Percentiles rank a stretch among this genome's conserved stretches.
These are phyloP conservation scores for Rhynchophorus ferrugineus DNA, from an alignment of 1,140 invertebrate species.

Conservation along the genomic window DNA sequence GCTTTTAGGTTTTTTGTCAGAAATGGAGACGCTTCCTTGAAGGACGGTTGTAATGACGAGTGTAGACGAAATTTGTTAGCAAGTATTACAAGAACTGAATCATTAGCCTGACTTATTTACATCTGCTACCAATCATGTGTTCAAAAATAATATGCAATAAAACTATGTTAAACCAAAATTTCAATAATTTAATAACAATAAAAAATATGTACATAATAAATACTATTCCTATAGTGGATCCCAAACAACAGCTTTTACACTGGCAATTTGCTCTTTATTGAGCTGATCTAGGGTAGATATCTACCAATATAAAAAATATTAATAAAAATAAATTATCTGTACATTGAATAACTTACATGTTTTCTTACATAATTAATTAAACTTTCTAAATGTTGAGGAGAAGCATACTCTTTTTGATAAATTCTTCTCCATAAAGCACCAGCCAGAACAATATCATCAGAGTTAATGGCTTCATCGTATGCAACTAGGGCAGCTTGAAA, in stretches of 20 bases:
- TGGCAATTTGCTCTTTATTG: constrained; percentile 16
- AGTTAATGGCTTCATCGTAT: constrained; percentile 79
- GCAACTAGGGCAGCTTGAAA: constrained; percentile 75
- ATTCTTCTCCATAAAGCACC: constrained; percentile 77
- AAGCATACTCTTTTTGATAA: constrained; percentile 54
- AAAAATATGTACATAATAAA: constrained; percentile 6
- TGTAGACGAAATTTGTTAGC: constrained; percentile 13
- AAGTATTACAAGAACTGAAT: constrained; percentile 15
- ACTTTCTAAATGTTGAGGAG: constrained; percentile 55
- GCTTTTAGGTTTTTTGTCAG: constrained; percentile 21
- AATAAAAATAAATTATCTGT: not conserved
- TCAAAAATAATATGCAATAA: too few relatives aligned
- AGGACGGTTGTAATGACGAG: constrained; percentile 16
- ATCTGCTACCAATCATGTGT: too few relatives aligned
- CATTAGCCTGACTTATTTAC: constrained; percentile 2
- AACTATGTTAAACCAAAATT: too few relatives aligned
- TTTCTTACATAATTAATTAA: constrained; percentile 64
- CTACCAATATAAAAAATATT: constrained; percentile 14
- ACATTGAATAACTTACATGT: constrained; percentile 46
- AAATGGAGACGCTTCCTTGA: constrained; percentile 17
- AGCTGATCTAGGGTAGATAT: constrained; percentile 17
- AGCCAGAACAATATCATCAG: constrained; percentile 65
- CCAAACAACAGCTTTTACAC: constrained; percentile 17
- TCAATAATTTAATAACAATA: not conserved
- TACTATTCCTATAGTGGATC: constrained; percentile 9